Percentiles rank a stretch among this genome's conserved stretches.
Evolutionary conservation across 2,797 vertebrate genomes (phyloP).

Genomic region (Sardinella longiceps): DNA sequence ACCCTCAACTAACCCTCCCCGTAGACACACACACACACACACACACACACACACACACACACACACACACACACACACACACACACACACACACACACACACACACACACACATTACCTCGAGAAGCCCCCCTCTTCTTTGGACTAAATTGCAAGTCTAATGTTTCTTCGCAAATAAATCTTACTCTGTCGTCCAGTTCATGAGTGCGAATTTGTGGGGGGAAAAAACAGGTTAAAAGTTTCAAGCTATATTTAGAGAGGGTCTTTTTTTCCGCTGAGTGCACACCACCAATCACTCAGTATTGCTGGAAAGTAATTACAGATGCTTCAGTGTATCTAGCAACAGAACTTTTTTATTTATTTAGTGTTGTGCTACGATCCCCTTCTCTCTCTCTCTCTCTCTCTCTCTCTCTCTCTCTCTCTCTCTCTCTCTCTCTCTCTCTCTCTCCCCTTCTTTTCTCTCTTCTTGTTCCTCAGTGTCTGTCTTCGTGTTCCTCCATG

Average conservation of each 20-base stretch:
- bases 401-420: not conserved
- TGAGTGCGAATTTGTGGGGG: conserved; percentile 11
- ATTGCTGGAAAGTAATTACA: conserved; percentile 26
- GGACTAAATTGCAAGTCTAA: conserved; percentile 25
- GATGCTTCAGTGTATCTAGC: conserved; percentile 28
- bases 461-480: no score
- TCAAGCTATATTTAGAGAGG: conserved; percentile 44
- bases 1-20: conserved; percentile 52
- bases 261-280: conserved; percentile 51
- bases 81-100: conserved; percentile 51
- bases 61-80: conserved; percentile 37
- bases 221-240: conserved; percentile 32
- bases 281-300: conserved; percentile 32
- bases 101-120: conserved; percentile 62
- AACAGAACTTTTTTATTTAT: conserved; percentile 29
- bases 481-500: no score
- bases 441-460: no score
- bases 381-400: not conserved
- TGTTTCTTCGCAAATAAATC: not conserved
- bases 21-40: conserved; percentile 32
- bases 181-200: conserved; percentile 16
- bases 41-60: conserved; percentile 51
- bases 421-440: not conserved
- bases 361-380: not conserved
- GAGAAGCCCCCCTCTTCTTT: conserved; percentile 57